Base-by-base conservation (phyloP, 2,113 vertebrate species). In the Scytalopus superciliaris region DNA sequence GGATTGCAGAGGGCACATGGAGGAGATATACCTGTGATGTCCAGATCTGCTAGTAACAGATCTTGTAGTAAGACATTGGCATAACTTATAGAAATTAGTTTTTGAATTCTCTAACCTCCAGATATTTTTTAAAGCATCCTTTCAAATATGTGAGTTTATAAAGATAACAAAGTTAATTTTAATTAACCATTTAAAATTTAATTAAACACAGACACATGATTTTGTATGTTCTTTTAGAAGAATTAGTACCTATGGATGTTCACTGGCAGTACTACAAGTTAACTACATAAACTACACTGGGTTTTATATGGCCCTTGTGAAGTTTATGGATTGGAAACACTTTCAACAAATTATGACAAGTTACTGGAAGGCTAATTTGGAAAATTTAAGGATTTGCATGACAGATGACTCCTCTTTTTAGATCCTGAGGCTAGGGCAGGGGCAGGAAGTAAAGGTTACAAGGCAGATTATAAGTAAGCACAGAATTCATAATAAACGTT, bases 371-470 rank as follows among this genome's bases (percentile, higher is more conserved):
- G 37, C 77, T 89, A 39, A 82, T 93, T 79, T 91, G 33, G 77
- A 86, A 95, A 81, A 72, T 89, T 18, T 72, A 79, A 83, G 56
- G 76, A 87, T 92, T 87, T 94, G 27, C 55, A 49, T 94, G 52
- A 53, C 84, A 64, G 72, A 87, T 77, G 42, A 66, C 50, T 90
- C 35, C 27, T 87, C 55, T 40, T 80, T 64, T 47, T 56, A 59
- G 42, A 80, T 44, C 60, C 33, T 76, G 49, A 80, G 45, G 53
- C 84, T 94, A 49, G 47, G 49, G 59, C 39, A 94, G 88, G 60
- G n/a, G 42, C 67, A 86, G 75, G 68, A 91, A 86, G 62, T 69
- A 66, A 91, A 84, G n/a, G 60, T 77, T 82, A 82, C 76, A 90
- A 64, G 33, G 55, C 15, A 14, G 60, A 72, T 90, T 94, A 3